Evolutionary conservation across 2,888 invertebrate species (phyloP).

Genomic region (Meganola albula): DNA sequence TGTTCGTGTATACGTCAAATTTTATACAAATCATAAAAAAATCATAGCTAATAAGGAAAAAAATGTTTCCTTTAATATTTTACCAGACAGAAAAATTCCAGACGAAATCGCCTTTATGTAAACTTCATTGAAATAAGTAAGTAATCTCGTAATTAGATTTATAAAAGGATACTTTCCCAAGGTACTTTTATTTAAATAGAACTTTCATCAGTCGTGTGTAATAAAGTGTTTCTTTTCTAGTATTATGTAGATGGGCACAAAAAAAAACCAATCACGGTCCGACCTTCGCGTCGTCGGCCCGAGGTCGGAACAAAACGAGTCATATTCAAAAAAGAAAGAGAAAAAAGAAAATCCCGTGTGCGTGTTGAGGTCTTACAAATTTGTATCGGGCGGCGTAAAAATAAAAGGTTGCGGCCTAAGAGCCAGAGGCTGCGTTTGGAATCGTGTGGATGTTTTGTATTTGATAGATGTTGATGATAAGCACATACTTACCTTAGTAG

Average conservation of each 20-base stretch:
- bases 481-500: too few relatives aligned
- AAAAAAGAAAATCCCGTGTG: conserved; percentile 37
- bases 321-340: conserved; percentile 38
- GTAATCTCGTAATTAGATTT: too few relatives aligned
- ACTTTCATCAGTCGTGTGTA: conserved; percentile 21
- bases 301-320: conserved; percentile 48
- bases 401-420: conserved; percentile 31
- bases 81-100: too few relatives aligned
- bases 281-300: conserved; percentile 36
- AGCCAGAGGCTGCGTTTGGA: conserved; percentile 17
- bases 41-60: too few relatives aligned
- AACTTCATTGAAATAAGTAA: too few relatives aligned
- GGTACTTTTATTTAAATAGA: too few relatives aligned
- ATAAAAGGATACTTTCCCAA: too few relatives aligned
- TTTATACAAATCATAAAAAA: too few relatives aligned
- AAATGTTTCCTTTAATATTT: too few relatives aligned
- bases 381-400: conserved; percentile 47
- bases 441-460: conserved; percentile 12
- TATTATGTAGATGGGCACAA: conserved; percentile 7
- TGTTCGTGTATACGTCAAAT: too few relatives aligned
- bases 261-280: conserved; percentile 28
- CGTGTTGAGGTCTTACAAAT: conserved; percentile 53
- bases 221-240: conserved; percentile 29
- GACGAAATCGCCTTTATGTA: too few relatives aligned
- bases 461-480: neutral